Percentiles rank a stretch among this genome's conserved stretches.
Conservation (phyloP, 2,797 vertebrate species). For the Melopsittacus undulatus region DNA sequence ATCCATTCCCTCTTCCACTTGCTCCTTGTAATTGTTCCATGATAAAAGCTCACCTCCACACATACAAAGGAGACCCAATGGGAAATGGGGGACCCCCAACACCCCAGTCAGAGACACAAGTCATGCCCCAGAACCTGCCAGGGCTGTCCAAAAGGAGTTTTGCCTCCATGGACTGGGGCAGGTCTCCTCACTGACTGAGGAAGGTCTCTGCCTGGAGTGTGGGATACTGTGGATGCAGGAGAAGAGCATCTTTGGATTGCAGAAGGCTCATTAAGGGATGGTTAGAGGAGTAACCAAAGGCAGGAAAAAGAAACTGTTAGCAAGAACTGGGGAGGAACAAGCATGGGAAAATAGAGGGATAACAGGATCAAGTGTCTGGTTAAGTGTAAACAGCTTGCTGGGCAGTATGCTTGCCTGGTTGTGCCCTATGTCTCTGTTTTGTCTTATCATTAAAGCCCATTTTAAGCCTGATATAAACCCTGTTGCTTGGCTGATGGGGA, state of each 20-base stretch:
- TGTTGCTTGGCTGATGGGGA: not conserved
- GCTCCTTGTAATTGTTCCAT: not conserved
- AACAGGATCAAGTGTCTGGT: not conserved
- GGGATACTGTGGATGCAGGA: not conserved
- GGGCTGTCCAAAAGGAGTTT: not conserved
- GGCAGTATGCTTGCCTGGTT: not conserved
- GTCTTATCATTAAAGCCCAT: not conserved
- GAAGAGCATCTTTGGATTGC: not conserved
- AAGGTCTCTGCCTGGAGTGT: not conserved
- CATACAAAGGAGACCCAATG: not conserved
- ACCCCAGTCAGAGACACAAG: not conserved
- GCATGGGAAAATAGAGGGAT: not conserved
- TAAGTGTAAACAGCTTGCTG: not conserved
- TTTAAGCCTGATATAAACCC: not conserved
- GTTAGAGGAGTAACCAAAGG: not conserved
- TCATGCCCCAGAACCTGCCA: not conserved
- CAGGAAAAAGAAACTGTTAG: not conserved
- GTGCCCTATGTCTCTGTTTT: not conserved
- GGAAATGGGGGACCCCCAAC: not conserved
- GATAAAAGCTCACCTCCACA: not conserved
- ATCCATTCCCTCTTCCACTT: not conserved
- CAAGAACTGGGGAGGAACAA: not conserved
- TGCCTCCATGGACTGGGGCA: not conserved
- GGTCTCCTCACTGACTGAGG: rapidly evolving
- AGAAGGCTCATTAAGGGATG: not conserved